phyloP scores from a whole-genome alignment of 2,113 vertebrate genomes.

The Lutjanus erythropterus region DNA sequence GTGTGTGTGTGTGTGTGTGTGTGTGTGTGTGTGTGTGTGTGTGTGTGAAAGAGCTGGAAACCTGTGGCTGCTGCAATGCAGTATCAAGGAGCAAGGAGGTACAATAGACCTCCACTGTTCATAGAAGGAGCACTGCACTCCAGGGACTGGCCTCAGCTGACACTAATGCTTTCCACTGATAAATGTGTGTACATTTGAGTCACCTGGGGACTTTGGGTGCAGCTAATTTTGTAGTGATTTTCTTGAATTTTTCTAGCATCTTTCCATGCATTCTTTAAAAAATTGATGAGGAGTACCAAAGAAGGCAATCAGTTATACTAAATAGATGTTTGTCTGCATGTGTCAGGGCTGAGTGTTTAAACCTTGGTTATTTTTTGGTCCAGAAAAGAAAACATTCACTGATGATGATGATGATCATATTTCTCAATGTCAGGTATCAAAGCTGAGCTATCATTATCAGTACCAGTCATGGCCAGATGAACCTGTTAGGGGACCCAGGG shows the following conservation, averaged over 20 bases:
- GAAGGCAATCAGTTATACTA: neutral
- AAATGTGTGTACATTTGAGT: slow-evolving; percentile 2
- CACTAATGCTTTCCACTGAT: slow-evolving; percentile 4
- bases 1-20: slow-evolving; percentile 21
- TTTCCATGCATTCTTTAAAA: too few relatives aligned
- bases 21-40: slow-evolving; percentile 25
- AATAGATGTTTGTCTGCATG: neutral
- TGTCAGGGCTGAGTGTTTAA: neutral
- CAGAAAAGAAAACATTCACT: too few relatives aligned
- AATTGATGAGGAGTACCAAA: neutral
- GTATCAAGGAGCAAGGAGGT: slow-evolving; percentile 39
- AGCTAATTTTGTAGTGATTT: neutral
- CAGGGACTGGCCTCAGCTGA: neutral
- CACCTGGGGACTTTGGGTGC: neutral
- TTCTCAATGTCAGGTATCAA: neutral
- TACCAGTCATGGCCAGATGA: neutral
- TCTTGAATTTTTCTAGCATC: neutral
- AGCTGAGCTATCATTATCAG: neutral
- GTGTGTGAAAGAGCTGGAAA: slow-evolving; percentile 41
- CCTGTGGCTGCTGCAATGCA: slow-evolving; percentile 77
- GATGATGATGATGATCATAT: too few relatives aligned
- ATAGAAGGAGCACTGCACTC: slow-evolving; percentile 38
- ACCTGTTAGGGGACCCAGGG: neutral
- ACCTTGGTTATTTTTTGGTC: too few relatives aligned
- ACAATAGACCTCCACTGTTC: slow-evolving; percentile 22